phyloP scores from a whole-genome alignment of 2,888 invertebrate species.

The Ashinkailepas kermadecensis region DNA sequence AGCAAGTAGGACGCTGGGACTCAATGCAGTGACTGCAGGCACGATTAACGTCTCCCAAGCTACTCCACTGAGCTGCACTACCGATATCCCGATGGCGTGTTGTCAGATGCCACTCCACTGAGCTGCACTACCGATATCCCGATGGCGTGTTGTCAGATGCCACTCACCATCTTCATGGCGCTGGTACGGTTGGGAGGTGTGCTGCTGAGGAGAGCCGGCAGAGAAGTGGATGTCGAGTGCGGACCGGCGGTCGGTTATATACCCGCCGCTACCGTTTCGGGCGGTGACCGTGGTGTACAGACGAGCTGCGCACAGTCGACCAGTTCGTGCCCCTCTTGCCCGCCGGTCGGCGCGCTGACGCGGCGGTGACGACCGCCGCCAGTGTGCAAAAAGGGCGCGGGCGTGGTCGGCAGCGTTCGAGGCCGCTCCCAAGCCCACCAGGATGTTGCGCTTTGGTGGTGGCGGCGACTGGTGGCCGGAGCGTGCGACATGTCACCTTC shows the following conservation, averaged over 20 bases:
- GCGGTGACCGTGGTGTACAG: too few relatives aligned
- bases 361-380: neutral
- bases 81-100: too few relatives aligned
- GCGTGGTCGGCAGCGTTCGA: neutral
- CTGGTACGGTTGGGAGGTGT: neutral
- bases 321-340: neutral
- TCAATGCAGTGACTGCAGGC: too few relatives aligned
- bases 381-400: neutral
- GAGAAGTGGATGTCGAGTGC: neutral
- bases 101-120: neutral
- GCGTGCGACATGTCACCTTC: too few relatives aligned
- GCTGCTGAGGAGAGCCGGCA: neutral
- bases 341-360: neutral
- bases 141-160: neutral
- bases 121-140: too few relatives aligned
- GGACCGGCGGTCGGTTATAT: neutral
- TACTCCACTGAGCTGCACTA: too few relatives aligned
- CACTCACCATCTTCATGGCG: neutral
- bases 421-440: neutral
- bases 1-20: too few relatives aligned
- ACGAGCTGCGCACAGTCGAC: too few relatives aligned
- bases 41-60: too few relatives aligned
- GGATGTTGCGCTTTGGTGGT: neutral
- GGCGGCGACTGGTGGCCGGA: too few relatives aligned
- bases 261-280: neutral